Evolutionary conservation across 1,140 invertebrate genomes (phyloP), one percentile per base, ranked within the genome.

Genomic region (Caenorhabditis inopinata): DNA sequence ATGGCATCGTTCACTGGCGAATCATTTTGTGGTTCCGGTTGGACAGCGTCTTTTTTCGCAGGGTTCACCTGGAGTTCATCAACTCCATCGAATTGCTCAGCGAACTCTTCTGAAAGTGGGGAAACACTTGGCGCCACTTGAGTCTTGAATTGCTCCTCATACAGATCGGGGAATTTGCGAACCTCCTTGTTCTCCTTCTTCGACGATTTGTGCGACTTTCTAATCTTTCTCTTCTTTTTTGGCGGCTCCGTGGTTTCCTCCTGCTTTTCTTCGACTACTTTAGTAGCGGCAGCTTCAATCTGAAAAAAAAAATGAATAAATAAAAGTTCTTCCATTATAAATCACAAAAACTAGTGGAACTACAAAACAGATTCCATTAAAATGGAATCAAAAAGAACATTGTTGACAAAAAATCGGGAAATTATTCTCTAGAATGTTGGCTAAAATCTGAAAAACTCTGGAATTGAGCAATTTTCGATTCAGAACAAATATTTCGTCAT

Each of bases 41-140:
- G 58, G 1, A 21, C 7, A n/a, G 27, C 12, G 18, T 68, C 32
- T 9, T 68, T 2, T 68, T 32, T 68, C 23, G 18, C 38, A 38
- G 58, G 58, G 27, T 32, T 68, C 1, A 38, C 58, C 11, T 68
- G 58, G 38, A 68, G n/a, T 9, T 68, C 58, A 68, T 68, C 58
- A 38, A 68, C 58, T 68, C 58, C 58, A 68, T 68, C 58, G 58
- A 68, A 68, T 68, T 68, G 58, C 58, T 68, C 58, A 38, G 58
- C 58, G 21, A 68, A 68, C n/a, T 68, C 58, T 27, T 68, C 58
- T 5, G 58, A 68, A 21, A 32, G 58, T 38, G 58, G 58, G 27
- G 58, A 68, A 32, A 68, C 58, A 68, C 58, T 68, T 68, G 58
- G 58, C 4, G 58, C 58, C 9, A 68, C 58, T 38, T 68, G 58